Evolutionary conservation across 1,140 invertebrate species (phyloP).

Genomic region (Anagrus nilaparvatae): DNA sequence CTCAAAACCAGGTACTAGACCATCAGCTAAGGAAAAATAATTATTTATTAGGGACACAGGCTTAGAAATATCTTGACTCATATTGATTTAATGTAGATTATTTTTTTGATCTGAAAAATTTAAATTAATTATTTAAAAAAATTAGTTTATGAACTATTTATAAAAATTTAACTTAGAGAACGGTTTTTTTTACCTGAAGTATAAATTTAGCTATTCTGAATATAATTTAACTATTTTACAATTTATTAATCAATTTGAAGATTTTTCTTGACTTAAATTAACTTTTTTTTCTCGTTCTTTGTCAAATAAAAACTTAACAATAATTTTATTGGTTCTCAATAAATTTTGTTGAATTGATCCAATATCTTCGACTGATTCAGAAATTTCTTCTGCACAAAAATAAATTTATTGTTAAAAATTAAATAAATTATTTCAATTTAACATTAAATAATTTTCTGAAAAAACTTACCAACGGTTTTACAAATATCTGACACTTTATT

Average conservation of each 20-base stretch:
- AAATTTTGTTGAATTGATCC: constrained; percentile 6
- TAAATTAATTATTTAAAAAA: too few species aligned
- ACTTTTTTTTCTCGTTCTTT: neutral
- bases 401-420: too few species aligned
- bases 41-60: constrained; percentile 27
- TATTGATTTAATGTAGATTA: constrained; percentile 3
- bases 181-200: too few species aligned
- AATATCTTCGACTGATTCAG: constrained; percentile 12
- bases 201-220: too few species aligned
- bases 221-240: too few species aligned
- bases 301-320: constrained; percentile 14
- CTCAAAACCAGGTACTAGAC: constrained; percentile 23
- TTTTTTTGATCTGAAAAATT: neutral
- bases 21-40: constrained; percentile 29
- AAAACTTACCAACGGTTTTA: too few species aligned
- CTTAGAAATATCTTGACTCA: constrained; percentile 11
- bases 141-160: too few species aligned
- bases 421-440: too few species aligned
- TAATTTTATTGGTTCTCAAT: constrained; percentile 14
- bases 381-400: constrained; percentile 17
- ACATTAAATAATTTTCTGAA: too few species aligned
- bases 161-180: too few species aligned
- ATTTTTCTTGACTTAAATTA: neutral
- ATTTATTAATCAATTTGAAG: neutral
- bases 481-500: too few species aligned